Evolutionary conservation across 2,888 invertebrate species (phyloP), one percentile per base, ranked within the genome.

Genomic region (Autographa gamma): DNA sequence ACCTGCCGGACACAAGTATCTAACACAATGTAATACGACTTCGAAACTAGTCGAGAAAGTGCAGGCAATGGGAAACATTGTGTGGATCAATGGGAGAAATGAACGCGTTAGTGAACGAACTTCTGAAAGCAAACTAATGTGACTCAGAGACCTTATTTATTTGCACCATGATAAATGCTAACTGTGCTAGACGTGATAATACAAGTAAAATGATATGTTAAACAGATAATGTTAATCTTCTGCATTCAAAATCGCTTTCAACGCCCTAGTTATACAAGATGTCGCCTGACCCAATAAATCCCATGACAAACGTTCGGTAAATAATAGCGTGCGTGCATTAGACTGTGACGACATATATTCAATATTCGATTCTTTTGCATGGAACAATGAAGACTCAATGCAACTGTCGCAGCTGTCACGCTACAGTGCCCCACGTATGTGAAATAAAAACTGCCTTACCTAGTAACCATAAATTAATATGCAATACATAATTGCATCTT

Each of bases 321-420:
- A 89, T 88, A 89, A 89, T 86, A 85, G 79, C 73, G 77, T 84
- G 87, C 86, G 81, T 85, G 87, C 86, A 85, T 89, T 89, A 86
- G 88, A 87, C 86, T 87, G 89, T 90, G 89, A 88, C 89, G 84
- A 84, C 86, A 89, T 88, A 87, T 88, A 91, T 90, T 90, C 85
- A 85, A 90, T 88, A 90, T 88, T 83, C 81, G 76, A 85, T 87
- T 82, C 80, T 82, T 88, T 88, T 86, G 85, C 88, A 81, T 74
- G 78, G 76, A 83, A 90, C 90, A 90, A 90, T 87, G 85, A 84
- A 81, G 74, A 81, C 66, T 77, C 68, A 62, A 77, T 83, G 85
- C 82, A 82, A 85, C 77, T 82, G 82, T 84, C 80, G 84, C 88
- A 89, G 88, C 86, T 87, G 89, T 79, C 72, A 85, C 76, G 85